Evolutionary conservation across 2,888 invertebrate species (phyloP), one percentile per base, ranked within the genome.

Genomic region (Microdon myrmicae): DNA sequence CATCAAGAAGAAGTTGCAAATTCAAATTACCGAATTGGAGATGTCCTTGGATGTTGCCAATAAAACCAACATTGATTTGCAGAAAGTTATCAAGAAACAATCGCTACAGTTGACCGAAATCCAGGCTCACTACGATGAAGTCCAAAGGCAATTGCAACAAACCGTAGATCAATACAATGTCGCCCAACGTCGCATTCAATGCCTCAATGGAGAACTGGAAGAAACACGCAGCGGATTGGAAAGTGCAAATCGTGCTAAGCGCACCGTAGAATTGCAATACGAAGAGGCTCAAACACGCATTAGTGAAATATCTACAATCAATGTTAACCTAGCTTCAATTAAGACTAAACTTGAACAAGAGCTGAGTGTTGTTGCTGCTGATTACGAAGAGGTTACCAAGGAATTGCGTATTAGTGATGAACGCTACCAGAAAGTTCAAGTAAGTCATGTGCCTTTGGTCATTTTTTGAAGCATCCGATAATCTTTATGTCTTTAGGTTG

Each of bases 1-100:
- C 83, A 92, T 97, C 84, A 96, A 96, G 90, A 97, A 97, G 94
- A 97, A 97, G 91, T 85, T 96, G 80, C 96, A 96, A 84, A 92
- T 96, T 79, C 94, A 94, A 78, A 96, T 97, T 82, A 96, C 96
- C 74, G 96, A 97, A 82, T 84, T 97, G 77, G 96, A 96, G 82
- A 87, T 96, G 85, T 92, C 94, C 49, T 87, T 99, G 82, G 97
- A 97, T 83, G 93, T 95, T 73, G 93, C 96, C 83, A 97, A 98
- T 87, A 95, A 97, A 86, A 94, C 90, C 84, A 96, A 96, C 86
- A 90, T 96, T 77, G 94, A 96, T 79, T 86, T 96, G 79, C 96
- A 96, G 83, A 95, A 96, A 87, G 92, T 94, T 76, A 91, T 96
- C 85, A 97, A 97, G 89, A 96, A 93, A 81, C 96, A 97, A 81